A percentile compares a stretch with the other conserved stretches of the same genome.
Conservation (phyloP, 2,113 vertebrate genomes). For the Melanerpes aurifrons region DNA sequence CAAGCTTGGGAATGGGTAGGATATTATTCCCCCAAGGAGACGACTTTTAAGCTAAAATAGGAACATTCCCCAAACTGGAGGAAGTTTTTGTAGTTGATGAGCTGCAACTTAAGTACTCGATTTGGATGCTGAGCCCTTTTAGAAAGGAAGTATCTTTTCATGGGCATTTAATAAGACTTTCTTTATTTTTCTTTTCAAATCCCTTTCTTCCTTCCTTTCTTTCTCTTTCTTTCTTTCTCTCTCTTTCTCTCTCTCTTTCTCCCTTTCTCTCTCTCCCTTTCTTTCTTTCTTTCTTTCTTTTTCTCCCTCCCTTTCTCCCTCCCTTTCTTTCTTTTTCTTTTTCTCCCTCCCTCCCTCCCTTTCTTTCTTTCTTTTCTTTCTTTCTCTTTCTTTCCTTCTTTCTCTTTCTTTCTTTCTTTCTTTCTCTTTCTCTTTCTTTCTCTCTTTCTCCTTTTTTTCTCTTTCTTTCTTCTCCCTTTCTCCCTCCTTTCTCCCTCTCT, state of each 20-base stretch:
- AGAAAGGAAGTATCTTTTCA: constrained; percentile 32
- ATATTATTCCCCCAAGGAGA: background rate
- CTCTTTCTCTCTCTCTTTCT: background rate
- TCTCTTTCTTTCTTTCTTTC: too few species aligned
- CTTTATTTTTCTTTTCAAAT: background rate
- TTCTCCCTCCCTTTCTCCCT: too few species aligned
- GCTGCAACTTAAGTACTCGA: background rate
- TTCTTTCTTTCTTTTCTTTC: too few species aligned
- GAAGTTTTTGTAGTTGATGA: background rate
- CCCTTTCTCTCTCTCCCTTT: too few species aligned
- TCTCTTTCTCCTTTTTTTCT: too few species aligned
- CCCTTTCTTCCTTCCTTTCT: constrained; percentile 5
- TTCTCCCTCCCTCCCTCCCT: too few species aligned
- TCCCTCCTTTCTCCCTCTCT: too few species aligned
- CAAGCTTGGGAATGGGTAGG: background rate
- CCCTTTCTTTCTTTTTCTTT: too few species aligned
- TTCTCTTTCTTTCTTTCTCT: background rate
- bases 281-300: too few species aligned
- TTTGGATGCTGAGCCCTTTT: background rate
- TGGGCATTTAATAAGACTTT: constrained; percentile 39
- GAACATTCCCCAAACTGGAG: background rate
- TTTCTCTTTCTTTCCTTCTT: too few species aligned
- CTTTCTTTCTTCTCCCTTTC: too few species aligned
- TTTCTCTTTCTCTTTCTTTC: too few species aligned
- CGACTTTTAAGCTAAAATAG: background rate